Conservation (phyloP, 1,140 invertebrate genomes). For the Bombus consobrinus region DNA sequence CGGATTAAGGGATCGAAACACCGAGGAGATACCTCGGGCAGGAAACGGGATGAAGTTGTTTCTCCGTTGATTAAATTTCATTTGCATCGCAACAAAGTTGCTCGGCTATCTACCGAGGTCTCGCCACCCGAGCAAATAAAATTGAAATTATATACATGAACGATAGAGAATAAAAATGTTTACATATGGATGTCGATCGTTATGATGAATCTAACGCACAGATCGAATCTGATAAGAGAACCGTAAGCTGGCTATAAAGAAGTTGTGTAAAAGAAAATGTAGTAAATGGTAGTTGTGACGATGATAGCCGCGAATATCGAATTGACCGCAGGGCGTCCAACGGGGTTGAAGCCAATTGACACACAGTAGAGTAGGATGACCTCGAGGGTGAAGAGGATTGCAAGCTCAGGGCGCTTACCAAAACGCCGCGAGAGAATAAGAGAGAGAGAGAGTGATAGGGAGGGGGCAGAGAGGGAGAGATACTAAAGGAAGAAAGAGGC, state of each 20-base stretch:
- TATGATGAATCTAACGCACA: neutral
- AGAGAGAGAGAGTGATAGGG: no score
- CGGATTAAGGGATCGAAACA: constrained; percentile 33
- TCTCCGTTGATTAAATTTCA: constrained; percentile 44
- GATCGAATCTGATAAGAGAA: neutral
- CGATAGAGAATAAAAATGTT: no score
- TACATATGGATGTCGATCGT: no score
- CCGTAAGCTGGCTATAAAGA: neutral
- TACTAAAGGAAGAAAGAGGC: neutral
- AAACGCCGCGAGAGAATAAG: constrained; percentile 43
- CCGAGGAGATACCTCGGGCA: constrained; percentile 12
- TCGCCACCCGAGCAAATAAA: neutral
- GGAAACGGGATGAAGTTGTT: constrained; percentile 40
- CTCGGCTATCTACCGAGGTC: neutral
- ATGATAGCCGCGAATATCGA: constrained; percentile 24
- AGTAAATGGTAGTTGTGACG: neutral
- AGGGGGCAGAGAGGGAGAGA: neutral
- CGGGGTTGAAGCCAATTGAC: constrained; percentile 50
- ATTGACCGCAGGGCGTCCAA: constrained; percentile 22
- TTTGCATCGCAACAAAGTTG: constrained; percentile 44
- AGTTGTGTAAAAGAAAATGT: neutral
- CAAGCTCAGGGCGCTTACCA: constrained; percentile 62
- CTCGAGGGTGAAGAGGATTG: constrained; percentile 52
- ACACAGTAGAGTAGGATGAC: constrained; percentile 22
- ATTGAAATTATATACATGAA: neutral